These are phyloP conservation scores for Melolontha melolontha DNA, from an alignment of 2,888 invertebrate genomes.

Conservation along the genomic window DNA sequence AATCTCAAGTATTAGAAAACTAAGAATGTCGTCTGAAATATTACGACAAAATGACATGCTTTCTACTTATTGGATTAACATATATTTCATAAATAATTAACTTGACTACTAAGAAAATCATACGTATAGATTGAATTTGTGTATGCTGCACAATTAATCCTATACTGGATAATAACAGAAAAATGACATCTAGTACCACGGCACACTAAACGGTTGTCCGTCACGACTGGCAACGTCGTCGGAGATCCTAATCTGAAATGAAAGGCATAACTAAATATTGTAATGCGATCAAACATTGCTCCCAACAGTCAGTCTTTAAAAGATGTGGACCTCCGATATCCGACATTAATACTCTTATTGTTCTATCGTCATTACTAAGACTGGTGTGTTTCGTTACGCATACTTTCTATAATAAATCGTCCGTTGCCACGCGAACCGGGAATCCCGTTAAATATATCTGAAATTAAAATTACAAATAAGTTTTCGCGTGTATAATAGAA, in stretches of 20 bases:
- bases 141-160: constrained; percentile 25
- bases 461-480: neutral
- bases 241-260: constrained; percentile 60
- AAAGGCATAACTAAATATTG: constrained; percentile 62
- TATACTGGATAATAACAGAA: constrained; percentile 28
- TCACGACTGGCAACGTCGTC: constrained; percentile 52
- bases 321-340: constrained; percentile 29
- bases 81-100: too few relatives aligned
- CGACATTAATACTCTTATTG: constrained; percentile 37
- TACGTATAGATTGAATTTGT: too few relatives aligned
- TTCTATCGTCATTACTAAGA: constrained; percentile 29
- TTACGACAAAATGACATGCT: too few relatives aligned
- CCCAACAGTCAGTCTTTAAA: constrained; percentile 46
- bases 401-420: constrained; percentile 33
- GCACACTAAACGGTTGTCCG: constrained; percentile 59
- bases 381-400: constrained; percentile 21
- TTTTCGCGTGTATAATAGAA: too few relatives aligned
- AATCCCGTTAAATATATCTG: constrained; percentile 4
- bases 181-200: constrained; percentile 23
- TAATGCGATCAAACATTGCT: constrained; percentile 60
- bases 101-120: too few relatives aligned
- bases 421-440: constrained; percentile 16
- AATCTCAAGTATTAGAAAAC: too few relatives aligned
- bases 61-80: too few relatives aligned
- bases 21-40: too few relatives aligned